phyloP scores from a whole-genome alignment of 2,113 vertebrate genomes.

The Hyperoodon ampullatus region DNA sequence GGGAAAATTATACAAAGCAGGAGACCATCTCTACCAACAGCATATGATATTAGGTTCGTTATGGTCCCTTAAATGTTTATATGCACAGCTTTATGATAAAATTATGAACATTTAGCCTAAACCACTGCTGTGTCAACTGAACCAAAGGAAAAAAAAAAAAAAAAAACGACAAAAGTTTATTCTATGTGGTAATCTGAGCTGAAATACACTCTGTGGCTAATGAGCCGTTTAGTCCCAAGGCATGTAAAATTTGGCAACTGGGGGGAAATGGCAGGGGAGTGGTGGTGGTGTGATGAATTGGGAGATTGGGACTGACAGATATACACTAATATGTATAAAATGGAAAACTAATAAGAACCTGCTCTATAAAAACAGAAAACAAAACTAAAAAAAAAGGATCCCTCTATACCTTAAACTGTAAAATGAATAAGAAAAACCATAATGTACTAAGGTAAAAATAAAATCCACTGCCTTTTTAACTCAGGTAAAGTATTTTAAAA shows the following conservation, averaged over 20 bases:
- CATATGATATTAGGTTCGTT: not conserved
- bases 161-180: not conserved
- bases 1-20: not conserved
- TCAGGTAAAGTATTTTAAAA: conserved; percentile 20
- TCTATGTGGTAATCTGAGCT: not conserved
- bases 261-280: too few relatives aligned
- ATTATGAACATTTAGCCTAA: not conserved
- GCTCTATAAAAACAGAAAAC: too few relatives aligned
- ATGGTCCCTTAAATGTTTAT: not conserved
- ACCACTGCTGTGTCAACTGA: not conserved
- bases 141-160: not conserved
- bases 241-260: not conserved
- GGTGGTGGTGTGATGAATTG: too few relatives aligned
- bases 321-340: too few relatives aligned
- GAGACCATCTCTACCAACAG: not conserved
- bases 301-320: too few relatives aligned
- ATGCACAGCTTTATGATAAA: not conserved
- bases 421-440: not conserved
- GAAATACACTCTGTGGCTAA: not conserved
- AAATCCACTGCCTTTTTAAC: not conserved
- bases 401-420: not conserved
- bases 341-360: too few relatives aligned
- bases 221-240: not conserved
- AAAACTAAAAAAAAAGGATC: not conserved
- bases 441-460: not conserved